Base-by-base conservation (phyloP, 2,113 vertebrate genomes). In the Callopanchax toddi region DNA sequence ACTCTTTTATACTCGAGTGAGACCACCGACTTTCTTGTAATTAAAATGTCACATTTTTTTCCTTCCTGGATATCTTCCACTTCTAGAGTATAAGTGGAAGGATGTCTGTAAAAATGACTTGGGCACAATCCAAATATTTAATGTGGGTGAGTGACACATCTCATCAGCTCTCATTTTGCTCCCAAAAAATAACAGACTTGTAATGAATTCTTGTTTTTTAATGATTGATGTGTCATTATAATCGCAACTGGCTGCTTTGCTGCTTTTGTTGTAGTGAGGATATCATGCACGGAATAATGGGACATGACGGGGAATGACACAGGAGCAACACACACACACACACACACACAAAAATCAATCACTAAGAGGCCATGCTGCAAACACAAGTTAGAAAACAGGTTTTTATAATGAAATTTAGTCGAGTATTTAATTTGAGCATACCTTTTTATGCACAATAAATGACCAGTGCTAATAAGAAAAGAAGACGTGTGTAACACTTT, bases 31-130 rank as follows among this genome's bases (percentile, higher is more conserved):
- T 71, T 75, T 66, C 68, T 75, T 71, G 75, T 78, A 81, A 86
- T 83, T 86, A 81, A 82, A 86, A 82, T 77, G 80, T 82, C 82
- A 86, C 60, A 53, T 71, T 56, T 55, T 71, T 56, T 55, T 50
- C 25, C 18, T 46, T 36, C 16, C 18, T 34, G 52, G 52, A 18
- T 25, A 37, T 67, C 16, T 64, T 58, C 57, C 59, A 48, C 79
- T 78, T 78, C 22, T 36, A 18, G 46, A 37, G 60, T 54, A 42
- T 20, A 48, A 78, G 67, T 40, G 49, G 67, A 59, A 18, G 60
- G 42, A 21, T 39, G 39, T 68, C 67, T 59, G 50, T 54, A 58
- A 67, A 73, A 69, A 61, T 29, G 36, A 21, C 75, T 50, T 16
- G 60, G 49, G 56, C 51, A 5, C 55, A 69, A 51, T 76, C 66